Percentiles rank a stretch among this genome's conserved stretches.
phyloP scores from a whole-genome alignment of 1,140 invertebrate genomes.

The Asbolus verrucosus region DNA sequence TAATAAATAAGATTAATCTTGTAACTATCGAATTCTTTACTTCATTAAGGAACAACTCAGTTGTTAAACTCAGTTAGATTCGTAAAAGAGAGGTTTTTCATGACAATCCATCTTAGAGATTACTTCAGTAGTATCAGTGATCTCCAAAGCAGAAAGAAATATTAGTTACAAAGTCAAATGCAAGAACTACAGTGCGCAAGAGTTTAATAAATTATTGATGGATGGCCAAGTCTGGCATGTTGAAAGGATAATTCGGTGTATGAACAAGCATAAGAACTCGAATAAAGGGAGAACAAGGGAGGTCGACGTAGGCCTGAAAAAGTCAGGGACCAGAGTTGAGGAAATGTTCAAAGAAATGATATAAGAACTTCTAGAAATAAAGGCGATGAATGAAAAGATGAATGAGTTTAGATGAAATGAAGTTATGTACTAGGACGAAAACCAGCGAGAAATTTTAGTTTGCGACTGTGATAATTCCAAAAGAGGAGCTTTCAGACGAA shows the following conservation, averaged over 20 bases:
- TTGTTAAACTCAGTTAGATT: background rate
- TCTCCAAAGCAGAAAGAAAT: too few relatives aligned
- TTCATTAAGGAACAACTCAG: background rate
- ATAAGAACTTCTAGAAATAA: slow-evolving; percentile 17
- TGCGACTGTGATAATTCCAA: too few relatives aligned
- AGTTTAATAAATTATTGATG: slow-evolving; percentile 21
- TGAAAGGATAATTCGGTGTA: slow-evolving; percentile 2
- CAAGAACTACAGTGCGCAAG: too few relatives aligned
- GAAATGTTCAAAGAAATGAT: slow-evolving; percentile 1
- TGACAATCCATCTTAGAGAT: too few relatives aligned
- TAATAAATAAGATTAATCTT: slow-evolving; percentile 1
- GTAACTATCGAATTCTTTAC: background rate
- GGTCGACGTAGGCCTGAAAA: background rate
- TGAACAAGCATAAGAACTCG: slow-evolving; percentile 14
- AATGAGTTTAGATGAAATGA: slow-evolving; percentile 22
- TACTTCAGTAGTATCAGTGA: too few relatives aligned
- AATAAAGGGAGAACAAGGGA: background rate
- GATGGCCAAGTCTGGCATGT: background rate
- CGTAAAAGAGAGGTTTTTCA: background rate
- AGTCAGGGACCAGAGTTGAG: background rate
- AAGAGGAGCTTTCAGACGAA: too few relatives aligned
- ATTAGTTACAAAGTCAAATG: too few relatives aligned
- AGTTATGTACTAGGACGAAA: background rate
- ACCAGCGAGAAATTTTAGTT: too few relatives aligned
- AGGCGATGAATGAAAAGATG: slow-evolving; percentile 27